Conservation (phyloP, 2,113 vertebrate genomes). For the Psittacula cyanocephala region DNA sequence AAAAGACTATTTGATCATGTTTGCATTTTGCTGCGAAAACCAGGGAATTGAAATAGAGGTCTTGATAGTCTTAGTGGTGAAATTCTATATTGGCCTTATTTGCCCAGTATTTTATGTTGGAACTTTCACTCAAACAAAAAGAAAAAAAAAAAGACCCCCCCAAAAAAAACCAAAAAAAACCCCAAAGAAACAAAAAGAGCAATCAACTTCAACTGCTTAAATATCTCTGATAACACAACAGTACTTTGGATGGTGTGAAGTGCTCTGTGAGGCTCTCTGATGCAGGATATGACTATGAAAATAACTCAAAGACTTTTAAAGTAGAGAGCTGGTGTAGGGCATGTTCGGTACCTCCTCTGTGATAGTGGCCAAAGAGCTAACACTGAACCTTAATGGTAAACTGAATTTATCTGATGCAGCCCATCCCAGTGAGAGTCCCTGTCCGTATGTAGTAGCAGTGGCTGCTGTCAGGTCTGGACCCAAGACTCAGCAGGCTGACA, state of each 20-base stretch:
- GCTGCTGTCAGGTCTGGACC: neutral
- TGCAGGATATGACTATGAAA: neutral
- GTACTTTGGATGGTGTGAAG: neutral
- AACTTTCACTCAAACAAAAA: neutral
- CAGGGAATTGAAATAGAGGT: neutral
- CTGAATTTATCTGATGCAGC: neutral
- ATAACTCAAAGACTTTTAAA: neutral
- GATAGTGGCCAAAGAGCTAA: neutral
- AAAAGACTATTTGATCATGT: neutral
- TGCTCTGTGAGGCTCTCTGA: neutral
- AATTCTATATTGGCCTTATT: neutral
- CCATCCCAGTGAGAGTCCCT: neutral
- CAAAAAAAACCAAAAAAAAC: neutral
- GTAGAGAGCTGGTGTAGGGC: too few relatives aligned
- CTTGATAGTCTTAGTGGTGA: neutral
- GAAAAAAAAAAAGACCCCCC: neutral
- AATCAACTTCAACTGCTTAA: neutral
- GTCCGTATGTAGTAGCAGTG: accelerated
- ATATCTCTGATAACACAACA: neutral
- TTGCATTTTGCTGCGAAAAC: neutral
- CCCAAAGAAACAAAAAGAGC: neutral
- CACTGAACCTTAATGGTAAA: neutral
- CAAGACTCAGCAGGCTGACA: neutral
- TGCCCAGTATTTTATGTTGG: neutral
- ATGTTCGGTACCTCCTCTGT: neutral